Base-by-base conservation (phyloP, 2,797 vertebrate genomes). In the Ispidina picta region DNA sequence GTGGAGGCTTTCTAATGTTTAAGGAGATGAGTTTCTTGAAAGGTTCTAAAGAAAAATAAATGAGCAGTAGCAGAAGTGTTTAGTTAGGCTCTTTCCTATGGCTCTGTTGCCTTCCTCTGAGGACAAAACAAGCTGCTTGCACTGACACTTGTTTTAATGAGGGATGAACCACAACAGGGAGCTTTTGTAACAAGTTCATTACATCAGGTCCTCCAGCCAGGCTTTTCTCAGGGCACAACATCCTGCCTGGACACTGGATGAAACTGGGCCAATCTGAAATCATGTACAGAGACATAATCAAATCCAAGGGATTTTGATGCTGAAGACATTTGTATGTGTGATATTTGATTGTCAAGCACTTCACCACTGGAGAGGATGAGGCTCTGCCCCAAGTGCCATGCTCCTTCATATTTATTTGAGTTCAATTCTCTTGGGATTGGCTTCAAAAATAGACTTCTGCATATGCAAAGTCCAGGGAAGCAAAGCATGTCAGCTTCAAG, bases 141-240 rank as follows among this genome's bases (percentile, higher is more conserved):
- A 18, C 70, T 70, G 59, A 56, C n/a, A 3, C 52, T 76, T 54
- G 37, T 80, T 83, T 68, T 63, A 78, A 41, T 69, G 73, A 73
- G 70, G 71, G 44, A 65, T 60, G 73, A 87, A 56, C 55, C 60
- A 22, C 76, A 35, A 21, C 1, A 0, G 28, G 11, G 41, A 59
- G 66, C 72, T 86, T 94, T 88, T 85, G 70, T 70, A 65, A 65
- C 63, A 86, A 80, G 75, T 69, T 86, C 74, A 48, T 85, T 72
- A 22, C 79, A 5, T 39, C 0, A 0, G 13, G 25, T 62, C 26
- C 51, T 83, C 31, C 82, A 63, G 79, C 20, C 72, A 87, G 29
- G 7, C n/a, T 35, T 59, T 83, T 73, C 72, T 74, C 39, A 55
- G 78, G 60, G 21, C 46, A 56, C 43, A 37, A 15, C 18, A 2